Percentiles rank a stretch among this genome's conserved stretches.
Evolutionary conservation across 2,888 invertebrate species (phyloP).

Genomic region (Agrypnus murinus): DNA sequence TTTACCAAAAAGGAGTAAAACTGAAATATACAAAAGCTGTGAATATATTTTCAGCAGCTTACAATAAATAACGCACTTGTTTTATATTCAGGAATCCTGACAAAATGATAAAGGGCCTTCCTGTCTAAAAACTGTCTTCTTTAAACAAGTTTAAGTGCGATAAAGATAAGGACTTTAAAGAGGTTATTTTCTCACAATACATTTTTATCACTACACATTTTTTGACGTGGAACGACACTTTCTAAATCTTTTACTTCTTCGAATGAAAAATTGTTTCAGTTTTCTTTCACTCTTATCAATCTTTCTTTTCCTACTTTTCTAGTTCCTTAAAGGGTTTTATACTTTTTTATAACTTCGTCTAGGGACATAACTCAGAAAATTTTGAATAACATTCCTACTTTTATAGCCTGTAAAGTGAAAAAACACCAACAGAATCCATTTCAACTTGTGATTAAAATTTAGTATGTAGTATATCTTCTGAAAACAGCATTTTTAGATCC

Average conservation of each 20-base stretch:
- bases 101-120: constrained; percentile 58
- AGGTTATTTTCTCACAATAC: constrained; percentile 52
- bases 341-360: not conserved
- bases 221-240: constrained; percentile 50
- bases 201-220: constrained; percentile 53
- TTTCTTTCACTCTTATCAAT: constrained; percentile 48
- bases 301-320: constrained; percentile 33
- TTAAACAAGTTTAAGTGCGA: constrained; percentile 60
- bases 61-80: constrained; percentile 54
- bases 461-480: no score
- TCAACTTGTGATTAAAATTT: no score
- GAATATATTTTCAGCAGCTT: constrained; percentile 39
- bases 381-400: not conserved
- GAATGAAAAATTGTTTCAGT: constrained; percentile 50
- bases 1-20: not conserved
- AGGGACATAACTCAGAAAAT: not conserved
- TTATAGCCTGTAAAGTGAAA: no score
- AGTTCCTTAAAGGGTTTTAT: constrained; percentile 28
- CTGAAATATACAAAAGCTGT: constrained; percentile 4
- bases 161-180: constrained; percentile 59
- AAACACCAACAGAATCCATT: no score
- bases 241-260: constrained; percentile 51
- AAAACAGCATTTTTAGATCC: no score
- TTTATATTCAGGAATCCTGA: constrained; percentile 55
- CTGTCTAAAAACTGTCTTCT: constrained; percentile 58